Evolutionary conservation across 2,797 vertebrate species (phyloP).

Genomic region (Esox masquinongy): DNA sequence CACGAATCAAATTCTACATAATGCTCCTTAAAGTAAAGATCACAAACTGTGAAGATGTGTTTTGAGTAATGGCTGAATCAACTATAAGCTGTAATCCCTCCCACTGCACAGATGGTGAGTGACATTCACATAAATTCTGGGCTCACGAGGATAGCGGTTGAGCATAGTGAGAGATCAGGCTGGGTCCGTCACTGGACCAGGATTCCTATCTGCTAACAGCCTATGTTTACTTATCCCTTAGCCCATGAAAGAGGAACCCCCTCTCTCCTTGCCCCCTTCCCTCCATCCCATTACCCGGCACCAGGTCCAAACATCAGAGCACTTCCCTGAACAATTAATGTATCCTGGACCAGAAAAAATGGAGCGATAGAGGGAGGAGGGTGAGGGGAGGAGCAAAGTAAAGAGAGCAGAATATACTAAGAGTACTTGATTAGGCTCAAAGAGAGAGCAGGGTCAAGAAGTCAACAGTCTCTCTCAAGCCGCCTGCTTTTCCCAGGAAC

Average conservation of each 20-base stretch:
- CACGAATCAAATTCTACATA: too few relatives aligned
- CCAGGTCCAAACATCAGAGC: constrained; percentile 45
- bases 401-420: background rate
- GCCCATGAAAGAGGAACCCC: constrained; percentile 35
- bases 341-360: constrained; percentile 39
- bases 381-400: background rate
- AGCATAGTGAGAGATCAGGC: background rate
- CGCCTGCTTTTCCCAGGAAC: background rate
- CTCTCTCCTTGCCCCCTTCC: constrained; percentile 16
- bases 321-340: constrained; percentile 46
- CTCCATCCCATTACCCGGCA: constrained; percentile 3
- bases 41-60: background rate
- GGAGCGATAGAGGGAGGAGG: constrained; percentile 7
- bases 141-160: background rate
- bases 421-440: background rate
- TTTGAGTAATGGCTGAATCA: background rate
- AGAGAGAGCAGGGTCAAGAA: background rate
- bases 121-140: background rate
- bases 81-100: background rate
- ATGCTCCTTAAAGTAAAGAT: too few relatives aligned
- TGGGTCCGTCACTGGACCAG: constrained; percentile 21
- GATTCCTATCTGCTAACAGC: constrained; percentile 28
- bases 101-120: background rate
- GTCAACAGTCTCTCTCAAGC: background rate
- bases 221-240: constrained; percentile 39